Evolutionary conservation across 2,113 vertebrate species (phyloP).

Genomic region (Gallinago paraguaiae): DNA sequence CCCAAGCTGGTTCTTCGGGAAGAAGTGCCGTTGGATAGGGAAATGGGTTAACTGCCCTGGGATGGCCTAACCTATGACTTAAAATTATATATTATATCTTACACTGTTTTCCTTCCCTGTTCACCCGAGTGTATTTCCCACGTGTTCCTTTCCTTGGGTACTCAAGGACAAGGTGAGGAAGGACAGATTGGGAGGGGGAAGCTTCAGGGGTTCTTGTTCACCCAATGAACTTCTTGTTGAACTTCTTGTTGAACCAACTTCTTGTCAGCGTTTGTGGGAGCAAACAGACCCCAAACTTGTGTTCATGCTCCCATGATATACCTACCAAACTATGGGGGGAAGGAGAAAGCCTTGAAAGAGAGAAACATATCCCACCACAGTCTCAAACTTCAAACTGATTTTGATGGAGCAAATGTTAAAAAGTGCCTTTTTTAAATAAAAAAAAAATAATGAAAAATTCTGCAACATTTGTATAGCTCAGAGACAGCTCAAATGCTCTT

Average conservation of each 20-base stretch:
- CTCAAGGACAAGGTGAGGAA: background rate
- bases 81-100: background rate
- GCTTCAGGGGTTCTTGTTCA: background rate
- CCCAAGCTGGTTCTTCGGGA: background rate
- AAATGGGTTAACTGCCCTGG: background rate
- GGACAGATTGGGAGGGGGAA: background rate
- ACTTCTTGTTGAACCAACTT: background rate
- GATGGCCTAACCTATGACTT: background rate
- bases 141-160: background rate
- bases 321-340: background rate
- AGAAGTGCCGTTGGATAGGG: background rate
- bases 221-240: background rate
- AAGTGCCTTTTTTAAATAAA: background rate
- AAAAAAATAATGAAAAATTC: background rate
- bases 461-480: background rate
- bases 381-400: background rate
- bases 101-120: background rate
- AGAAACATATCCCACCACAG: background rate
- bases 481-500: background rate
- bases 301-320: background rate
- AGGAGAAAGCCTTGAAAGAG: background rate
- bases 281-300: background rate
- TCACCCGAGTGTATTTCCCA: background rate
- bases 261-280: background rate
- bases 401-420: background rate